Conservation (phyloP, 2,113 vertebrate genomes). For the Trematocara stigmaticum region DNA sequence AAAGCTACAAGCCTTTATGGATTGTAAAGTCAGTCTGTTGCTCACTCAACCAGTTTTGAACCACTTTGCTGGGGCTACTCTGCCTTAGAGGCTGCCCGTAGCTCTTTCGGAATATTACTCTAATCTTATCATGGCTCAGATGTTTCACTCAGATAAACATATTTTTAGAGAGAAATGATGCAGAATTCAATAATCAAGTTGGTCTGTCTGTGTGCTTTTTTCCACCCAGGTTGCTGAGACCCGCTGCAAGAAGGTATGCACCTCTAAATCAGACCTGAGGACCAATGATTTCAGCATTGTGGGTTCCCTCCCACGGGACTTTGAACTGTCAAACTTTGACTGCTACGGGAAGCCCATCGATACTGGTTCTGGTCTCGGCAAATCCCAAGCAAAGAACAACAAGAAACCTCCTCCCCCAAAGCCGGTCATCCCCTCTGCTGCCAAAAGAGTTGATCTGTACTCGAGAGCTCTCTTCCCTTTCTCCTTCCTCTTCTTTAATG, state of each 20-base stretch:
- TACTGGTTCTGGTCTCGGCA: slow-evolving; percentile 73
- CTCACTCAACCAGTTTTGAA: not conserved
- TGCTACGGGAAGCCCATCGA: slow-evolving; percentile 97
- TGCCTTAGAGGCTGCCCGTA: not conserved
- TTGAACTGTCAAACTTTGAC: slow-evolving; percentile 98
- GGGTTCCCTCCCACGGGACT: slow-evolving; percentile 96
- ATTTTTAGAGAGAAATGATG: not conserved
- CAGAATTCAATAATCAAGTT: not conserved
- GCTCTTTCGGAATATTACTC: not conserved
- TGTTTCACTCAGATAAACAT: not conserved
- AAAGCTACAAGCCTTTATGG: not conserved
- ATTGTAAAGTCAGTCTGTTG: not conserved
- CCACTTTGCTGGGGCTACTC: not conserved
- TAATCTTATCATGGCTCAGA: not conserved
- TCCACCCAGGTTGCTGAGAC: slow-evolving; percentile 86
- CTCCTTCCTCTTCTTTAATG: slow-evolving; percentile 97
- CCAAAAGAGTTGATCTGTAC: slow-evolving; percentile 94
- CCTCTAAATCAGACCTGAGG: slow-evolving; percentile 95
- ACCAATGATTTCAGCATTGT: slow-evolving; percentile 99
- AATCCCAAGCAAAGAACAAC: slow-evolving; percentile 88
- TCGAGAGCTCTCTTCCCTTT: slow-evolving; percentile 95
- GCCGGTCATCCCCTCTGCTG: slow-evolving; percentile 93
- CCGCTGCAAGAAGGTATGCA: slow-evolving; percentile 97
- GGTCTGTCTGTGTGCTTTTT: not conserved
- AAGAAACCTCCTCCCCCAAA: slow-evolving; percentile 93